Conservation (phyloP, 2,113 vertebrate genomes). For the Peromyscus leucopus region DNA sequence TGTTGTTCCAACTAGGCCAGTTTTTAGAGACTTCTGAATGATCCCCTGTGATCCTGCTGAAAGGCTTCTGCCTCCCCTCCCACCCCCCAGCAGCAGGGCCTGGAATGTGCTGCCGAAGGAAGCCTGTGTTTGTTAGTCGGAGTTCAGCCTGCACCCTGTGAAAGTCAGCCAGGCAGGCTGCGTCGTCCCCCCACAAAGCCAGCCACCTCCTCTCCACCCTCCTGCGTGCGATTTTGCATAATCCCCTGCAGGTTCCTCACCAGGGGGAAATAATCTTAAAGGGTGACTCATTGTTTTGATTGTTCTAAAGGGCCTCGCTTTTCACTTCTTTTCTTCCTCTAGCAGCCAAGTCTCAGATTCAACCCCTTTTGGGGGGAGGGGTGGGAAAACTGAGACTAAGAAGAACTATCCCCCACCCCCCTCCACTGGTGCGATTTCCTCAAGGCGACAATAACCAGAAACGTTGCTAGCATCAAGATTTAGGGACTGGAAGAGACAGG, state of each 20-base stretch:
- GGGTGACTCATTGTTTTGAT: slow-evolving; percentile 78
- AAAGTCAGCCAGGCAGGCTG: neutral
- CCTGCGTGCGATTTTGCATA: neutral
- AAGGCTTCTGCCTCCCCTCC: neutral
- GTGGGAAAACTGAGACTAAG: slow-evolving; percentile 63
- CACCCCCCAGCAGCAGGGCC: neutral
- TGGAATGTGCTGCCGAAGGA: slow-evolving; percentile 60
- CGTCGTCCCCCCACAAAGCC: slow-evolving; percentile 28
- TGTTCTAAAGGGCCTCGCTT: slow-evolving; percentile 69
- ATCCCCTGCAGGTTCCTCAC: slow-evolving; percentile 20
- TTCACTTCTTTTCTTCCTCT: neutral
- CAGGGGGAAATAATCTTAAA: slow-evolving; percentile 47
- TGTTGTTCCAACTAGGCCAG: neutral
- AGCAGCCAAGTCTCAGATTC: slow-evolving; percentile 60
- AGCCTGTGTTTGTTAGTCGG: slow-evolving; percentile 4
- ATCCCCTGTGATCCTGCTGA: neutral
- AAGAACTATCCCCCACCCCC: neutral
- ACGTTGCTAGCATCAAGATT: slow-evolving; percentile 7
- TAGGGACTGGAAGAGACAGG: slow-evolving; percentile 5
- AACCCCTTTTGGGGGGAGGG: slow-evolving; percentile 50
- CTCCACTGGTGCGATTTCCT: neutral
- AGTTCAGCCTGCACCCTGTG: neutral
- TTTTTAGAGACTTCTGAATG: slow-evolving; percentile 8
- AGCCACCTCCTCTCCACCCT: neutral
- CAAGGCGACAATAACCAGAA: slow-evolving; percentile 50